Evolutionary conservation across 2,888 invertebrate genomes (phyloP), one percentile per base, ranked within the genome.

Genomic region (Nomada lathburiana): DNA sequence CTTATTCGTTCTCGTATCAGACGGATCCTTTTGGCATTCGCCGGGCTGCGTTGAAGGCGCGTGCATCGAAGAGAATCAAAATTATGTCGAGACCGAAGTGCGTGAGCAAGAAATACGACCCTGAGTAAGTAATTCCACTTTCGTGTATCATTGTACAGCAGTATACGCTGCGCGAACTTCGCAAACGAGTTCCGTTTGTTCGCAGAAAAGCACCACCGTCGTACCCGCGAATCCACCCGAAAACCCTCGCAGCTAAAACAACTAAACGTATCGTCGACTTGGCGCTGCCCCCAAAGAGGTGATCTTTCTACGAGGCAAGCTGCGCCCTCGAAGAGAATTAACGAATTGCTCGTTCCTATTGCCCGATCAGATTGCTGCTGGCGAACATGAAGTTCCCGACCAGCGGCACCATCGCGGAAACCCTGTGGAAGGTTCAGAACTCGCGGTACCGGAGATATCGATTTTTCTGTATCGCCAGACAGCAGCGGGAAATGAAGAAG

Each of bases 401-500:
- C 10, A 84, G 76, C 59, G 69, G 64, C 52, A 76, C 68, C 67
- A 42, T 85, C 20, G 52, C 44, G 55, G 82, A 75, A 67, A 86
- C 85, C 52, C 82, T 92, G 72, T 65, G 65, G 70, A 86, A 82
- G 55, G 75, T 89, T 44, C 87, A 81, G 44, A 87, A 88, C 65
- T 91, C 92, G 26, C 86, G 91, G 42, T 92, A 92, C 79, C 90
- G 89, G 29, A 90, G 87, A 71, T 92, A 92, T 82, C 89, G 92
- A 63, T 76, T 90, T 72, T 88, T 92, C 84, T 91, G 92, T 82
- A 91, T 89, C 79, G 86, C 90, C 5, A 83, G 89, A n/a, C 62
- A 55, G 26, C 78, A 80, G 36, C 80, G 88, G 68, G 89, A 87
- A 67, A 78, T 77, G 59, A 87, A 86, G 62, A 90, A 84, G 71